A percentile compares a stretch with the other conserved stretches of the same genome.
These are phyloP conservation scores for Brienomyrus brachyistius DNA, from an alignment of 2,113 vertebrate species.

Conservation along the genomic window DNA sequence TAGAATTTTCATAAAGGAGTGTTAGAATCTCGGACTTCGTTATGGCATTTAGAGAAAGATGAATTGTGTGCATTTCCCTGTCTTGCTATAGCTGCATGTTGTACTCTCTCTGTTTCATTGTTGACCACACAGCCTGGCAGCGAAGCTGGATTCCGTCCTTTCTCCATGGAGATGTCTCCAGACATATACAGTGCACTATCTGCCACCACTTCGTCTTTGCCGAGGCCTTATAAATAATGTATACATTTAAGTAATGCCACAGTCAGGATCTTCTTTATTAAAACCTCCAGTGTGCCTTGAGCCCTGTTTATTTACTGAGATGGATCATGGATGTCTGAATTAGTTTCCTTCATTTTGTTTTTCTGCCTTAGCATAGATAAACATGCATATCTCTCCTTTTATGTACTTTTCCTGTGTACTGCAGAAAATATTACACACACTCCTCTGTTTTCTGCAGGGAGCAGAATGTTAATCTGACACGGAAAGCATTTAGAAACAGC, in stretches of 20 bases:
- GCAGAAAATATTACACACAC: neutral
- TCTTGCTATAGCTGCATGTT: neutral
- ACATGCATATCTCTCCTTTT: neutral
- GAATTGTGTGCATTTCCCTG: neutral
- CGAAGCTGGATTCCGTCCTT: neutral
- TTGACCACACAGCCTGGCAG: neutral
- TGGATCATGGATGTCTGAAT: conserved; percentile 16
- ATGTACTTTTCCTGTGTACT: neutral
- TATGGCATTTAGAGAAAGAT: neutral
- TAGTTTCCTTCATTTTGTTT: neutral
- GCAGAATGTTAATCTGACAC: neutral
- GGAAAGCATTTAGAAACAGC: neutral
- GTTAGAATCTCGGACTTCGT: neutral
- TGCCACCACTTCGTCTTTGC: conserved; percentile 46
- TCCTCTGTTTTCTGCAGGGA: neutral
- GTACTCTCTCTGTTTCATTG: neutral
- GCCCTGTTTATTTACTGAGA: conserved; percentile 40
- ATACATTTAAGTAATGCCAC: conserved; percentile 60
- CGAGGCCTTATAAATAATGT: conserved; percentile 63
- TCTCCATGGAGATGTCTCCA: neutral
- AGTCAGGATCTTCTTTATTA: conserved; percentile 61
- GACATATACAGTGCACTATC: conserved; percentile 27
- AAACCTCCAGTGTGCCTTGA: conserved; percentile 51
- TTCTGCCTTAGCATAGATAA: neutral
- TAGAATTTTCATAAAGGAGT: too few species aligned